Evolutionary conservation across 2,888 invertebrate species (phyloP), one percentile per base, ranked within the genome.

Genomic region (Dromius quadrimaculatus): DNA sequence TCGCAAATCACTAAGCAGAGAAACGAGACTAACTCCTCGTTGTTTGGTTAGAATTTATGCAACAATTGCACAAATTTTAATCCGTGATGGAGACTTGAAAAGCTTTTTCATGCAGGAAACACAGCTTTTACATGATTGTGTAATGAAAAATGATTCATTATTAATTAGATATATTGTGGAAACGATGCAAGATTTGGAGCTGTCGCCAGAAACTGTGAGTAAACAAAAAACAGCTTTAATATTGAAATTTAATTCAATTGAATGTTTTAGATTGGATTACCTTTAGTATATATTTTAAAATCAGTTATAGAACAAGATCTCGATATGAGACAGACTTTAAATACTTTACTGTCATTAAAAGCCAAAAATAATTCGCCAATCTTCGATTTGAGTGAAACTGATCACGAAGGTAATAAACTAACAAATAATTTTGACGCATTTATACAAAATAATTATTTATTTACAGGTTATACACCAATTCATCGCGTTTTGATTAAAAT

Each of bases 181-280:
- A 34, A 34, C 36, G 2, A 59, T 59, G 34, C 36, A 34, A 17
- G 36, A 59, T 34, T 34, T 36, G 19, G 34, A 36, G 3, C 9
- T 59, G 1, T 11, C 2, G 9, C 59, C 59, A 0, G 20, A 34
- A 11, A 2, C 1, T 15, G 59, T 59, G 19, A 59, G 34, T 59
- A 4, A 17, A n/a, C n/a, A n/a, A n/a, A n/a, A n/a, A n/a, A n/a
- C 22, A 22, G 11, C 3, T 22, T 8, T 19, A 19, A 1, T 15
- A 17, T 11, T 4, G 17, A 43, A 19, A 13, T 11, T 43, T 43
- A 43, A 9, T 43, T 43, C 19, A 15, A 28, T 28, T n/a, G n/a
- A n/a, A n/a, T n/a, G n/a, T 28, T 28, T 54, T 23, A 54, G 50
- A 23, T 54, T 8, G 50, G 28, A 1, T 13, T 28, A 13, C n/a